phyloP scores from a whole-genome alignment of 2,113 vertebrate species.

The Mola mola region DNA sequence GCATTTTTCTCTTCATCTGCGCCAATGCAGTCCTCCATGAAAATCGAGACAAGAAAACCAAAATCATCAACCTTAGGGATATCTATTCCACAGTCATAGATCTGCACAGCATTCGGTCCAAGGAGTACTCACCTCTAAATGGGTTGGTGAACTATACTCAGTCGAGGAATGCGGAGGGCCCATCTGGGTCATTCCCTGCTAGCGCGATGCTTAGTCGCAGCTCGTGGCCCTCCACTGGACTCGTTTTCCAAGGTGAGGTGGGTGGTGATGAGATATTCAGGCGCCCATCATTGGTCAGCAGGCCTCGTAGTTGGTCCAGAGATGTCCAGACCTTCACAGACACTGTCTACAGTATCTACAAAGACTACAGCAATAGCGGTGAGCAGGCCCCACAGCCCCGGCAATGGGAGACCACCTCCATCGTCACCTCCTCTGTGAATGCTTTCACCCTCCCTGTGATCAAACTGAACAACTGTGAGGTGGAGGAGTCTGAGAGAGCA shows the following conservation, averaged over 20 bases:
- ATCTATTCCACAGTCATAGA: conserved; percentile 99
- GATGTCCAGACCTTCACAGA: conserved; percentile 86
- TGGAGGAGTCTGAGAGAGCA: conserved; percentile 69
- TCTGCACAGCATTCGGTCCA: conserved; percentile 90
- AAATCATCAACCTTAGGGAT: conserved; percentile 96
- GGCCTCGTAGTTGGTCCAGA: conserved; percentile 73
- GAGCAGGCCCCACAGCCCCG: conserved; percentile 69
- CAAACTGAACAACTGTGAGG: conserved; percentile 85
- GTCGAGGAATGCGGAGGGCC: conserved; percentile 82
- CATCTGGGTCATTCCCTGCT: conserved; percentile 76
- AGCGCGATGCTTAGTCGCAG: conserved; percentile 82
- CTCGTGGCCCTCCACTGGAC: conserved; percentile 85
- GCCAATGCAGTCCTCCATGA: conserved; percentile 97
- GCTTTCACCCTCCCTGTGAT: conserved; percentile 89
- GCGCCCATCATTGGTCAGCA: conserved; percentile 65
- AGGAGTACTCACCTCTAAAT: conserved; percentile 88
- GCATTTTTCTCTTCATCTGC: conserved; percentile 99
- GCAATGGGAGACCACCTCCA: conserved; percentile 86
- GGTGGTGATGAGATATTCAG: conserved; percentile 64
- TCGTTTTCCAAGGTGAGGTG: conserved; percentile 70
- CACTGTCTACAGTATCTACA: conserved; percentile 92
- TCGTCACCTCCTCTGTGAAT: conserved; percentile 89
- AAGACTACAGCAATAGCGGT: conserved; percentile 77
- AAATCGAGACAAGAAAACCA: conserved; percentile 97
- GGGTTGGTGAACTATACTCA: conserved; percentile 90